Conservation (phyloP, 2,113 vertebrate species). For the Formicarius rufipectus region DNA sequence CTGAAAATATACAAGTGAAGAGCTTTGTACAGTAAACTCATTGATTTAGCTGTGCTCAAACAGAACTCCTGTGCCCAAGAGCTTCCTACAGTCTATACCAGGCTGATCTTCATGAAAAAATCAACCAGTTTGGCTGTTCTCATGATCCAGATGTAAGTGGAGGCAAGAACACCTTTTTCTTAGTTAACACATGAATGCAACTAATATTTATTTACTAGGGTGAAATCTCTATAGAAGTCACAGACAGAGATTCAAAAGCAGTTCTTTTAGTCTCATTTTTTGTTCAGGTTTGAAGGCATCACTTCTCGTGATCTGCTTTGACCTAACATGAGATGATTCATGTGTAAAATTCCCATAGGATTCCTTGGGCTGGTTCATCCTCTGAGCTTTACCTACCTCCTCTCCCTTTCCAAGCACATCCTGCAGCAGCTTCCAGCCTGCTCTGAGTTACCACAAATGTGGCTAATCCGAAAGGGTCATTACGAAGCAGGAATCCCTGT, state of each 20-base stretch:
- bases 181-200: background rate
- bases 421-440: background rate
- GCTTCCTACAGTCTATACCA: background rate
- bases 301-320: background rate
- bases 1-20: background rate
- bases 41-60: background rate
- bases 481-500: background rate
- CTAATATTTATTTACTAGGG: background rate
- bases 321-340: background rate
- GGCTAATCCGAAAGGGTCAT: accelerated
- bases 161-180: background rate
- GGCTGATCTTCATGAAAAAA: background rate
- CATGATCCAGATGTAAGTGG: background rate
- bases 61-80: background rate
- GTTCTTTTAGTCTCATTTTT: background rate
- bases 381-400: background rate
- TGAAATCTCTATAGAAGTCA: background rate
- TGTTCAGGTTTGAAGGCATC: background rate
- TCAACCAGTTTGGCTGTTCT: background rate
- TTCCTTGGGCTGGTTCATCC: background rate
- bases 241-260: background rate
- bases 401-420: background rate
- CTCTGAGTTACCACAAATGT: background rate
- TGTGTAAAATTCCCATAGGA: background rate
- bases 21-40: background rate